Percentiles rank a stretch among this genome's conserved stretches.
Evolutionary conservation across 2,888 invertebrate species (phyloP).

Genomic region (Drosophila pseudotalamancana): DNA sequence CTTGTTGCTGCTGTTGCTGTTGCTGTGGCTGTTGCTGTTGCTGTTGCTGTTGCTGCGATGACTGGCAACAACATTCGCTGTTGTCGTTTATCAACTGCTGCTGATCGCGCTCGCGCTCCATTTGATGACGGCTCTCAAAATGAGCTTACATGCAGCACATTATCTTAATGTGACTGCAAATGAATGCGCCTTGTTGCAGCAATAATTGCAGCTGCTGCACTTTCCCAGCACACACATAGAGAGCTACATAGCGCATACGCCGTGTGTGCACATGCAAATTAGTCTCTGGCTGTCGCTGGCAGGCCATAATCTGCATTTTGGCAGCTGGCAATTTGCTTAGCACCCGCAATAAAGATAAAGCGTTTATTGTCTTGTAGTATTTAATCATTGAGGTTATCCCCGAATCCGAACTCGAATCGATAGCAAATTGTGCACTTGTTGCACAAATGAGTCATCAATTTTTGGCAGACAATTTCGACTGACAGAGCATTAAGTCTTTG

Average conservation of each 20-base stretch:
- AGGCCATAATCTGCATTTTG: constrained; percentile 65
- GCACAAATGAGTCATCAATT: constrained; percentile 71
- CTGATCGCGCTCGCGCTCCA: constrained; percentile 62
- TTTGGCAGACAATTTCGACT: constrained; percentile 40
- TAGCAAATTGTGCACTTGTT: constrained; percentile 65
- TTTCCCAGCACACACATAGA: constrained; percentile 2
- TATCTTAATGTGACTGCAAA: constrained; percentile 79
- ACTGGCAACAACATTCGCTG: constrained; percentile 53
- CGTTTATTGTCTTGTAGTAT: constrained; percentile 75
- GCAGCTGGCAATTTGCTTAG: constrained; percentile 71
- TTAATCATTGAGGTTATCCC: constrained; percentile 59
- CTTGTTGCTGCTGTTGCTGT: constrained; percentile 19
- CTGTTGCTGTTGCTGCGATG: constrained; percentile 26
- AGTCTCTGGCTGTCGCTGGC: constrained; percentile 38
- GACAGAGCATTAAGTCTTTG: constrained; percentile 47
- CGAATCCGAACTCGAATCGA: constrained; percentile 24
- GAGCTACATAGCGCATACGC: constrained; percentile 54
- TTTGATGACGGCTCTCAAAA: constrained; percentile 68
- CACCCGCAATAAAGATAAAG: constrained; percentile 72
- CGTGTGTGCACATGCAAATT: constrained; percentile 40
- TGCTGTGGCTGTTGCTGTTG: no score
- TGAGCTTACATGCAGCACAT: constrained; percentile 72
- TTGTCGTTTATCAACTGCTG: constrained; percentile 72
- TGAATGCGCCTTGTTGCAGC: constrained; percentile 58
- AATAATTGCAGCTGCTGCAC: constrained; percentile 19